Base-by-base conservation (phyloP, 64 coral and sea anemone species). In the Pocillopora damicornis region DNA sequence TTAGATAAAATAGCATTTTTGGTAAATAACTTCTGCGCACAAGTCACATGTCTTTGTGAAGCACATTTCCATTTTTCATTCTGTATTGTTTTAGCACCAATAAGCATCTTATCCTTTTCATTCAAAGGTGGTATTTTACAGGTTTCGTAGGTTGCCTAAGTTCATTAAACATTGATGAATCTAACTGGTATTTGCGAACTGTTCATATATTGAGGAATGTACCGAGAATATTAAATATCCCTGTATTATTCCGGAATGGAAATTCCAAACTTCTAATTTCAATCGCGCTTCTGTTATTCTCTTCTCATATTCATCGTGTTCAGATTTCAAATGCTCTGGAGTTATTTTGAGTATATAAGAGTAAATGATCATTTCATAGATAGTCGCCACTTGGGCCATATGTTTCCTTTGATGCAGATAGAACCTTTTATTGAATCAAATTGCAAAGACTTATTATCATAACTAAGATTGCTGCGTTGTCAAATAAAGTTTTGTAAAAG, bases 41-140 rank as follows among this genome's bases (percentile, higher is more conserved):
- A 72, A 85, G 65, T 85, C 65, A 73, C 64, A 73, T 85, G 81
- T 42, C 64, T 85, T 85, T 85, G 81, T 85, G 36, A 85, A 67
- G 60, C 37, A 51, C 35, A 58, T 85, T 85, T 85, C 81, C 37
- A 85, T 73, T 85, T 85, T 71, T 20, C 38, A 18, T 37, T 36
- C 42, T 1, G 14, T 17, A 83, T 85, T 85, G 81, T 85, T 85
- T 73, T 72, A n/a, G 13, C 63, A 14, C 11, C 17, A 4, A 58
- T 72, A 67, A 20, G 2, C 61, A 66, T 82, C 66, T 82, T 82
- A 12, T 82, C 80, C 61, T 67, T 85, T 73, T 42, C 56, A 26
- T 85, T 85, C 61, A 71, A 85, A 15, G 64, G 16, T 36, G 22
- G 80, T n/a, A 79, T 79, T 72, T 23, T 72, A 85, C 81, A 85